Conservation (phyloP, 2,888 invertebrate species). For the Archips crataeganus region DNA sequence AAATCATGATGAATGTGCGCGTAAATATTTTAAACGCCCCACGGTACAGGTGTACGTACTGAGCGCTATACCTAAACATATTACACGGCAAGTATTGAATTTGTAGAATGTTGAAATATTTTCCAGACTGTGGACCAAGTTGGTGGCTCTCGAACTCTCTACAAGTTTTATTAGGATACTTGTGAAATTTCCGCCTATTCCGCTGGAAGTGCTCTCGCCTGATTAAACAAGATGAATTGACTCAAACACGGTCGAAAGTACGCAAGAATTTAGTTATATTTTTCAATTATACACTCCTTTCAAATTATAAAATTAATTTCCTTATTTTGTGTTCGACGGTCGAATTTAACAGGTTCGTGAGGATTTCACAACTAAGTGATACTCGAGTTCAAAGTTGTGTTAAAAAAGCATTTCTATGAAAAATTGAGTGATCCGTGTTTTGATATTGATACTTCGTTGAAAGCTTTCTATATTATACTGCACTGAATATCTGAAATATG, state of each 20-base stretch:
- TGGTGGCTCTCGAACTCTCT: constrained; percentile 68
- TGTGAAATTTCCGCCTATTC: constrained; percentile 82
- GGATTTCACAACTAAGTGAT: constrained; percentile 23
- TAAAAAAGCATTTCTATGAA: constrained; percentile 1
- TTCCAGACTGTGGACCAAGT: constrained; percentile 54
- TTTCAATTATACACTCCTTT: constrained; percentile 55
- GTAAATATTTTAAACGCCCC: constrained; percentile 39
- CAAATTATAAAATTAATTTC: constrained; percentile 51
- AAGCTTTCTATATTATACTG: constrained; percentile 5
- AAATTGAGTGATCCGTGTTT: background rate
- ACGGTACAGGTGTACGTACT: constrained; percentile 22
- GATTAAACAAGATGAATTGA: constrained; percentile 85
- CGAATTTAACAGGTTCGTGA: constrained; percentile 3
- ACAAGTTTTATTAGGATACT: constrained; percentile 85
- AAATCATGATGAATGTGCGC: constrained; percentile 36
- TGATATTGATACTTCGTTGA: background rate
- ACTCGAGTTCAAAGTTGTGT: background rate
- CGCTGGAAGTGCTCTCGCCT: constrained; percentile 77
- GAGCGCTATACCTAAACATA: constrained; percentile 18
- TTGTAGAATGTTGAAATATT: constrained; percentile 73
- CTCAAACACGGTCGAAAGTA: constrained; percentile 65
- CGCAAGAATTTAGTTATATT: constrained; percentile 55
- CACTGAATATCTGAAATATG: constrained; percentile 18
- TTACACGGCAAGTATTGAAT: constrained; percentile 63
- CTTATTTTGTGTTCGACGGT: constrained; percentile 47